A percentile compares a stretch with the other conserved stretches of the same genome.
Conservation (phyloP, 2,113 vertebrate genomes). For the Montifringilla adamsi region DNA sequence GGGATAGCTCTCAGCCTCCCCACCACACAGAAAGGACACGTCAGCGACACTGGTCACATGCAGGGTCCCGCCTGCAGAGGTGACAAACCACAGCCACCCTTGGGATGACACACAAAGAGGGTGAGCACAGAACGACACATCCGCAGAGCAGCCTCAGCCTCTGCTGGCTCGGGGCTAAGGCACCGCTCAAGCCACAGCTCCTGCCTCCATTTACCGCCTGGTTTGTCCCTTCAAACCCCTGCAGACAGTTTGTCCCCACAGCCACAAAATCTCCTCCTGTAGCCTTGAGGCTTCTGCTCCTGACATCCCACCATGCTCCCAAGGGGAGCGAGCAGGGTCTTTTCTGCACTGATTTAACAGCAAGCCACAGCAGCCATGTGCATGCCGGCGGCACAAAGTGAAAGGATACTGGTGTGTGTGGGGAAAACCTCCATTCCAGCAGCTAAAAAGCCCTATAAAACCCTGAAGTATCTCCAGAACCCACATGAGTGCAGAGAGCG, state of each 20-base stretch:
- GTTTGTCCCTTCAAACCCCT: neutral
- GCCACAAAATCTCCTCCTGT: neutral
- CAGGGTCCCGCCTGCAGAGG: neutral
- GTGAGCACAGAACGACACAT: rapidly evolving
- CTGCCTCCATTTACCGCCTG: neutral
- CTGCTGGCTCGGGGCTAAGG: neutral
- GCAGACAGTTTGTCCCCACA: neutral
- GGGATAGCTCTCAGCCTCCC: neutral
- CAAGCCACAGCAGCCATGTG: neutral
- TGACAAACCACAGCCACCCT: slow-evolving; percentile 24
- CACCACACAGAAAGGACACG: neutral
- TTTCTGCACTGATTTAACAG: neutral
- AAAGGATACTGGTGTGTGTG: neutral
- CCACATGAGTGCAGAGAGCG: neutral
- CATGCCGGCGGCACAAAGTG: neutral
- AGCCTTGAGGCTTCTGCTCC: neutral
- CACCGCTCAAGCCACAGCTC: neutral
- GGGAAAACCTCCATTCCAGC: neutral
- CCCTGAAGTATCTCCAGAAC: slow-evolving; percentile 12
- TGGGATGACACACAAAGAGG: neutral
- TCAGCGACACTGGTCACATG: neutral
- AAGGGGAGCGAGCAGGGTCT: rapidly evolving
- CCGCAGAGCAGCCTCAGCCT: neutral
- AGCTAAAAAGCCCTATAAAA: slow-evolving; percentile 36
- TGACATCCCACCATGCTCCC: neutral